phyloP scores from a whole-genome alignment of 1,140 invertebrate genomes.

The Ganaspis sp. region DNA sequence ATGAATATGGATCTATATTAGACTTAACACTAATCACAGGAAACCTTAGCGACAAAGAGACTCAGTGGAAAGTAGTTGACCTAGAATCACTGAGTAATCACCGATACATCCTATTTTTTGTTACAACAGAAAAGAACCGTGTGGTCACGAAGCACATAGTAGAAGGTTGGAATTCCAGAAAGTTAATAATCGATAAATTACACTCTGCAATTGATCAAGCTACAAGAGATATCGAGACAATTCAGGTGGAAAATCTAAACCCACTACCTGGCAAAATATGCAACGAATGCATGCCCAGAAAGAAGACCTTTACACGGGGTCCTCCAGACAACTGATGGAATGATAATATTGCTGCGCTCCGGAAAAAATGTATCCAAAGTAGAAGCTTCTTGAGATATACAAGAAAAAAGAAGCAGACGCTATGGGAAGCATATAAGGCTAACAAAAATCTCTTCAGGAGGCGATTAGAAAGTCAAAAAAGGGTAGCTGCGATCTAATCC shows the following conservation, averaged over 20 bases:
- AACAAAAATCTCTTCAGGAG: not conserved
- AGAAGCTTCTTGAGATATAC: not conserved
- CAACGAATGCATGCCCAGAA: too few relatives aligned
- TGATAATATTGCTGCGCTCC: not conserved
- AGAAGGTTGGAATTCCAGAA: not conserved
- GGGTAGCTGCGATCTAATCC: not conserved
- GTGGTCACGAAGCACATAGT: not conserved
- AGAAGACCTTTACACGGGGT: not conserved
- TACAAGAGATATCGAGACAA: not conserved
- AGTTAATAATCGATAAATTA: not conserved
- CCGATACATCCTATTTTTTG: not conserved
- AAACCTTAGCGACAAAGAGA: not conserved
- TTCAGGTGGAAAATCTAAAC: not conserved
- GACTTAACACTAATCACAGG: not conserved
- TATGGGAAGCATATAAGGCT: too few relatives aligned
- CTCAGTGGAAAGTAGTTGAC: not conserved
- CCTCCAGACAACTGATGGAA: not conserved
- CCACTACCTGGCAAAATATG: too few relatives aligned
- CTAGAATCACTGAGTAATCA: not conserved
- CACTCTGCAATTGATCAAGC: not conserved
- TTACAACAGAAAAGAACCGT: not conserved
- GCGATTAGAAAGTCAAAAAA: not conserved
- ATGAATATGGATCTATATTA: too few relatives aligned
- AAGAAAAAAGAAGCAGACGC: not conserved
- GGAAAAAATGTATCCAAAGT: not conserved